Conservation (phyloP, 1,140 invertebrate species). For the Colletes latitarsis region DNA sequence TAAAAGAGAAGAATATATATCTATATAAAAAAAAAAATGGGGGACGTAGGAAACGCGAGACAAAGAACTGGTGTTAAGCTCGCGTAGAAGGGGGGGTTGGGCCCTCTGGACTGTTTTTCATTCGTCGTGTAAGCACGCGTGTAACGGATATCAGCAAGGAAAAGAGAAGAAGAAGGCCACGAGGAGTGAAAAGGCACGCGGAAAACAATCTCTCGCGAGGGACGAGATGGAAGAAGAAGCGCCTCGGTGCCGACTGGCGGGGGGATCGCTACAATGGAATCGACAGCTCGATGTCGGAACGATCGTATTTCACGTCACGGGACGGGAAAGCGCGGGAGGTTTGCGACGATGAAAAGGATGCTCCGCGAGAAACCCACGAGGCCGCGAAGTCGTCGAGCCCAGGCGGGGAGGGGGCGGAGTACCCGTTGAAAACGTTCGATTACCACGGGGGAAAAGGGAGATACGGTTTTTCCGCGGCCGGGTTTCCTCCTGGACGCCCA, state of each 20-base stretch:
- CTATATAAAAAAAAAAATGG: no score
- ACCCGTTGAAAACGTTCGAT: slow-evolving; percentile 15
- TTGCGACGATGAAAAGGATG: slow-evolving; percentile 10
- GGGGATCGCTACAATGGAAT: slow-evolving; percentile 49
- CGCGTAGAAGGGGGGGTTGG: no score
- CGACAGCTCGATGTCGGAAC: slow-evolving; percentile 30
- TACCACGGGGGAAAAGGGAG: background rate
- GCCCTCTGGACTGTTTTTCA: slow-evolving; percentile 6
- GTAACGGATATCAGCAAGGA: background rate
- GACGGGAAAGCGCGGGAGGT: background rate
- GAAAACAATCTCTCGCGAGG: slow-evolving; percentile 16
- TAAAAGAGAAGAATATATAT: background rate
- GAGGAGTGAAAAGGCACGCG: background rate
- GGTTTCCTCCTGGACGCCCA: slow-evolving; percentile 1
- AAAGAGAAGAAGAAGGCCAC: no score
- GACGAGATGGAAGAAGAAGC: background rate
- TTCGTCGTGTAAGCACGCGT: background rate
- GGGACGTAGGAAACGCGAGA: background rate
- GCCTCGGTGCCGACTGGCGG: slow-evolving; percentile 17
- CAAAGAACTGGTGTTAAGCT: background rate
- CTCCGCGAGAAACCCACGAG: background rate
- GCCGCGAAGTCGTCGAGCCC: slow-evolving; percentile 27
- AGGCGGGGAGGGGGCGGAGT: background rate
- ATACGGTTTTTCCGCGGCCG: slow-evolving; percentile 24
- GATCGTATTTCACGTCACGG: slow-evolving; percentile 41